Evolutionary conservation across 2,888 invertebrate species (phyloP).

Genomic region (Coenonympha glycerion): DNA sequence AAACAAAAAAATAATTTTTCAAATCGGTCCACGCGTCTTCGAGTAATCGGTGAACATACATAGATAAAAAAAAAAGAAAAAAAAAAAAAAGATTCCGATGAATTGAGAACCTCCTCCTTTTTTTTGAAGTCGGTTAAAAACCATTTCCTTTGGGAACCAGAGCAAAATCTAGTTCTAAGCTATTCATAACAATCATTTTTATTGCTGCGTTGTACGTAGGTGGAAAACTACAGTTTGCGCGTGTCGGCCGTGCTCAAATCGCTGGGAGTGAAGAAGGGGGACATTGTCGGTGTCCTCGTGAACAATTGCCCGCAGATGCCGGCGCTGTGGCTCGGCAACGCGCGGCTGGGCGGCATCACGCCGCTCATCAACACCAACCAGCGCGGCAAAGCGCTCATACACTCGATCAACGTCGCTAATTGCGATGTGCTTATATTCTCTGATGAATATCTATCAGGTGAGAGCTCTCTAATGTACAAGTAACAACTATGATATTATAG

Average conservation of each 20-base stretch:
- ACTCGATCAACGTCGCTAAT: constrained; percentile 90
- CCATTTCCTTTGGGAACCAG: too few species aligned
- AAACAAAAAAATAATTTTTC: too few species aligned
- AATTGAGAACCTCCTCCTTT: too few species aligned
- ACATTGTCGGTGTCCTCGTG: constrained; percentile 90
- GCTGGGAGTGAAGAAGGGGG: constrained; percentile 89
- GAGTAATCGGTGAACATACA: too few species aligned
- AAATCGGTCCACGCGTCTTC: too few species aligned
- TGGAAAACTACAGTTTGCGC: constrained; percentile 90
- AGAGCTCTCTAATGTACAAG: neutral
- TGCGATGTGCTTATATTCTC: constrained; percentile 91
- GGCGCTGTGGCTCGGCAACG: constrained; percentile 93
- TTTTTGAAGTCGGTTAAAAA: too few species aligned
- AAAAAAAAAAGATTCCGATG: too few species aligned
- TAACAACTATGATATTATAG: too few species aligned
- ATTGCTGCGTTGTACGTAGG: constrained; percentile 58
- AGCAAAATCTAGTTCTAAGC: too few species aligned
- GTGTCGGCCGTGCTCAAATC: constrained; percentile 86
- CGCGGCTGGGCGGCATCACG: constrained; percentile 88
- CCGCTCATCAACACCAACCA: constrained; percentile 97
- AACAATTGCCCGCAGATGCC: constrained; percentile 95
- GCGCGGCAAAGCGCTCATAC: constrained; percentile 85
- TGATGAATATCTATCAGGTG: constrained; percentile 80
- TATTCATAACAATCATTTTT: too few species aligned
- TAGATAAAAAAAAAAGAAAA: too few species aligned